Evolutionary conservation across 2,888 invertebrate genomes (phyloP).

Genomic region (Ormyrus labotus): DNA sequence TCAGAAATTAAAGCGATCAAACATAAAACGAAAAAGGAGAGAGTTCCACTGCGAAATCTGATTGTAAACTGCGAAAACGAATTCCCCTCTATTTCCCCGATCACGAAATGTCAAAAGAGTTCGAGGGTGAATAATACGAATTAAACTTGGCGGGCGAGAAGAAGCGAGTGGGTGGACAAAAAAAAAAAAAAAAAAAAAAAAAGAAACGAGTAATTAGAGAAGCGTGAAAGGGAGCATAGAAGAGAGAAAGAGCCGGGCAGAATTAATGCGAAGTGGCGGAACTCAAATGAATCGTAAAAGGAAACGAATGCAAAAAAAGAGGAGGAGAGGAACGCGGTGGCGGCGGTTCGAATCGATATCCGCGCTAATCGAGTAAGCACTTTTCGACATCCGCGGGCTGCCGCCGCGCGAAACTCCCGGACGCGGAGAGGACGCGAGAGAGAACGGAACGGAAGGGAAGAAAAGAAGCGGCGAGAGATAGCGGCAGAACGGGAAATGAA

Average conservation of each 20-base stretch:
- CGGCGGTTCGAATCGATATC: neutral
- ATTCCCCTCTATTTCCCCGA: too few relatives aligned
- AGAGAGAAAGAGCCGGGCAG: too few relatives aligned
- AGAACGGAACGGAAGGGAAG: neutral
- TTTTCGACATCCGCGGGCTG: slow-evolving; percentile 22
- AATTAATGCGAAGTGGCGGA: slow-evolving; percentile 2
- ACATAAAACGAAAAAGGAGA: too few relatives aligned
- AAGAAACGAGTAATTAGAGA: neutral
- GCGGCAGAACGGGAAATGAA: too few relatives aligned
- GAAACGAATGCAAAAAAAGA: neutral
- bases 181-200: neutral
- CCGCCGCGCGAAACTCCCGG: too few relatives aligned
- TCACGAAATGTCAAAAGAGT: too few relatives aligned
- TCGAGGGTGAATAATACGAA: too few relatives aligned
- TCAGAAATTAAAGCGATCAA: too few relatives aligned
- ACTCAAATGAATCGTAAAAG: slow-evolving; percentile 3
- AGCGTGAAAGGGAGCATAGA: too few relatives aligned
- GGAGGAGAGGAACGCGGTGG: neutral
- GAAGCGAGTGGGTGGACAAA: neutral
- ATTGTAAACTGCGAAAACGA: too few relatives aligned
- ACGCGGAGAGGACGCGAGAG: neutral
- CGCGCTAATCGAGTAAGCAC: slow-evolving; percentile 45
- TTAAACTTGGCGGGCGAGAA: neutral
- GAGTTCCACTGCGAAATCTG: too few relatives aligned
- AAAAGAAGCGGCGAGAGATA: too few relatives aligned